phyloP scores from a whole-genome alignment of 2,113 vertebrate species.

The Arothron firmamentum region DNA sequence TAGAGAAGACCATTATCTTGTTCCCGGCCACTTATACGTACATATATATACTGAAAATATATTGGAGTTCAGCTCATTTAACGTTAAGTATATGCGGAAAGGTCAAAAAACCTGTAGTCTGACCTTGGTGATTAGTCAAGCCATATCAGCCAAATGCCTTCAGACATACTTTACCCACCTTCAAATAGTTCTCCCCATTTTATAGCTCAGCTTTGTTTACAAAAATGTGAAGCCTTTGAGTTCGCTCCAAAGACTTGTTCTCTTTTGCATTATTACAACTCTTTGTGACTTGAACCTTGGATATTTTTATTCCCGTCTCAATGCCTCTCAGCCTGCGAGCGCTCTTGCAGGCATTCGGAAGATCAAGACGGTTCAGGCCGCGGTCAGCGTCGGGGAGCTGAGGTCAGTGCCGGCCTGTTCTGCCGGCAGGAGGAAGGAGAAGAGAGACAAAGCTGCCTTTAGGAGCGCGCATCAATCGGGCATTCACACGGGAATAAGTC shows the following conservation, averaged over 20 bases:
- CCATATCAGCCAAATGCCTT: neutral
- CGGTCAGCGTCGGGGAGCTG: conserved; percentile 39
- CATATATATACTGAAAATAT: too few species aligned
- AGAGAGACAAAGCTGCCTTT: conserved; percentile 49
- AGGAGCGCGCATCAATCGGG: conserved; percentile 35
- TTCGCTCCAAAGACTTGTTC: neutral
- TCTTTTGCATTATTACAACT: neutral
- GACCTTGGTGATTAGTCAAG: conserved; percentile 15
- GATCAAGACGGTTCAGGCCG: conserved; percentile 32
- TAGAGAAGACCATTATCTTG: too few species aligned
- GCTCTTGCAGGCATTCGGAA: conserved; percentile 21
- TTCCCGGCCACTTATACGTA: too few species aligned
- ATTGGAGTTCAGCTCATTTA: too few species aligned
- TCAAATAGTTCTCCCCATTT: conserved; percentile 8
- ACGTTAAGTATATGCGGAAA: neutral
- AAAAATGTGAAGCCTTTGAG: neutral
- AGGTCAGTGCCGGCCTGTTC: conserved; percentile 47
- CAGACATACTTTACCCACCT: neutral
- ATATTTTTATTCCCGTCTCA: conserved; percentile 16
- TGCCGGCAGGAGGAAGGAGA: conserved; percentile 35
- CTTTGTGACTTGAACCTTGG: conserved; percentile 13
- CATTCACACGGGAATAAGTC: conserved; percentile 43
- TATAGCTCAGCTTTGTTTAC: conserved; percentile 6
- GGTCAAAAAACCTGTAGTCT: conserved; percentile 21
- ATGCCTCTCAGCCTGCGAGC: neutral